These are phyloP conservation scores for Biston betularia DNA, from an alignment of 2,888 invertebrate species.

Conservation along the genomic window DNA sequence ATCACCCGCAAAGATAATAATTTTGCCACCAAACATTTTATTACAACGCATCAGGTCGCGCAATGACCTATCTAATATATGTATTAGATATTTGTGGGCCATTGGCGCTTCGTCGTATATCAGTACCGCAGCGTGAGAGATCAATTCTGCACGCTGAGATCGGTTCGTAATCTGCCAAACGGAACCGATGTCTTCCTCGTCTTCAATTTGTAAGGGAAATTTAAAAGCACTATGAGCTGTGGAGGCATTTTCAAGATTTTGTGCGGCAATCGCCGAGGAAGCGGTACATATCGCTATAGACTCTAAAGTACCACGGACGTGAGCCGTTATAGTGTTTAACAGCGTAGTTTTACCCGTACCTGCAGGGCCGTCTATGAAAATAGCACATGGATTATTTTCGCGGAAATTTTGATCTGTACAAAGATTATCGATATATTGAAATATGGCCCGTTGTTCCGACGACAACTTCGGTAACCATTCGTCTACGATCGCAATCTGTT, in stretches of 20 bases:
- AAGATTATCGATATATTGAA: background rate
- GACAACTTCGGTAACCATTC: background rate
- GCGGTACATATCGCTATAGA: too few species aligned
- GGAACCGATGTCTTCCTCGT: too few species aligned
- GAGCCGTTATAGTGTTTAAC: background rate
- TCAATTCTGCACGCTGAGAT: too few species aligned
- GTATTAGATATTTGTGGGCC: background rate
- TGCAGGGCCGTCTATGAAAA: slow-evolving; percentile 1
- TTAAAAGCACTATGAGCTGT: background rate
- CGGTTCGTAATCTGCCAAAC: too few species aligned
- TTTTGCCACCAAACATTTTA: slow-evolving; percentile 27
- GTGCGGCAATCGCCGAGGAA: too few species aligned
- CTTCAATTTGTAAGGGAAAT: background rate
- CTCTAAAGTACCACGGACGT: too few species aligned
- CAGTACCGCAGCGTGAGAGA: background rate
- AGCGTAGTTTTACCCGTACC: background rate
- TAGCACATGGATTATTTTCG: background rate
- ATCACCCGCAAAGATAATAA: slow-evolving; percentile 27
- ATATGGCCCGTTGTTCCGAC: background rate
- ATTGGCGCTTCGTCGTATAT: slow-evolving; percentile 6
- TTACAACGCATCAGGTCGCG: slow-evolving; percentile 13
- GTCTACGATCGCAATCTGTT: too few species aligned
- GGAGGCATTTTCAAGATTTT: too few species aligned
- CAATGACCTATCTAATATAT: slow-evolving; percentile 5
- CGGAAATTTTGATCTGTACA: background rate